phyloP scores from a whole-genome alignment of 2,888 invertebrate species.

The Leptarthrus brevirostris region DNA sequence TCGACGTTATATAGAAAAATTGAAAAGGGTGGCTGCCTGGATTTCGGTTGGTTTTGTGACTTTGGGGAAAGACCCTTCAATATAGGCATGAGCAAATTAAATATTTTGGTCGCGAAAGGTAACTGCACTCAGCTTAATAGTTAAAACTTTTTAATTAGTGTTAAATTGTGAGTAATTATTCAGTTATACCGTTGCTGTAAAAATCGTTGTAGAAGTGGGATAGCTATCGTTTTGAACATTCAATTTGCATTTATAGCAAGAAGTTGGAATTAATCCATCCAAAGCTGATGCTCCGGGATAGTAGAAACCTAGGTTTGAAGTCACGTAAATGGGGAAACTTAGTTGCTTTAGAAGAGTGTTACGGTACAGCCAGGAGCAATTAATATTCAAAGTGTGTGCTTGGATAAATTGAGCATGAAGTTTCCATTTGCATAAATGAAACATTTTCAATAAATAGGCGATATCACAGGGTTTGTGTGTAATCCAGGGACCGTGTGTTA shows the following conservation, averaged over 20 bases:
- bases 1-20: background rate
- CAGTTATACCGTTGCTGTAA: constrained; percentile 4
- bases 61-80: background rate
- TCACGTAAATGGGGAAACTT: constrained; percentile 33
- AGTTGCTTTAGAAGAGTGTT: constrained; percentile 14
- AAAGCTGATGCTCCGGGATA: background rate
- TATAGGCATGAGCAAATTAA: background rate
- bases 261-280: constrained; percentile 36
- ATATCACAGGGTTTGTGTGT: constrained; percentile 19
- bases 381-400: constrained; percentile 47
- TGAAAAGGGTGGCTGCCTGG: background rate
- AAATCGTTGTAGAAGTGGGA: background rate
- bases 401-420: constrained; percentile 46
- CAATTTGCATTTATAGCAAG: constrained; percentile 43
- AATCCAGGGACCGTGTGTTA: constrained; percentile 24
- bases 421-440: constrained; percentile 48
- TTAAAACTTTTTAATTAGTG: constrained; percentile 40
- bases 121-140: background rate
- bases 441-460: constrained; percentile 44
- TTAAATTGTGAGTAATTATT: constrained; percentile 31
- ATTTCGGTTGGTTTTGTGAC: background rate
- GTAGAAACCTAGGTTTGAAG: constrained; percentile 19
- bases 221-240: constrained; percentile 25
- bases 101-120: background rate
- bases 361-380: constrained; percentile 37